Evolutionary conservation across 1,140 invertebrate genomes (phyloP).

Genomic region (Sesamia nonagrioides): DNA sequence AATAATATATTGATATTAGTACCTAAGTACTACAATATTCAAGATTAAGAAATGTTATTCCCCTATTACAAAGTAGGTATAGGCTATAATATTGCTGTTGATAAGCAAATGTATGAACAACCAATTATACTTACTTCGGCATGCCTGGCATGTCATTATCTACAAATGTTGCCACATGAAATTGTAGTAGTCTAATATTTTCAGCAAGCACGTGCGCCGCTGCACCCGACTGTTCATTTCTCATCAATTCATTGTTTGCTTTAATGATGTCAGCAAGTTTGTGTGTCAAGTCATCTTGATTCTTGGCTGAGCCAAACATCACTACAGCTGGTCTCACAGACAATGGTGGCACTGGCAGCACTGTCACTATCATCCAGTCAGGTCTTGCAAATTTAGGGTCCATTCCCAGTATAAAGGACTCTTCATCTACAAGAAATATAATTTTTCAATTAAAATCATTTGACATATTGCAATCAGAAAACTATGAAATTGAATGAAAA

Average conservation of each 20-base stretch:
- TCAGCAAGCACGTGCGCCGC: slow-evolving; percentile 98
- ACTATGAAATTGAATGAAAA: too few relatives aligned
- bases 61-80: too few relatives aligned
- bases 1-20: too few relatives aligned
- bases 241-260: slow-evolving; percentile 98
- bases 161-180: slow-evolving; percentile 98
- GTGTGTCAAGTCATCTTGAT: slow-evolving; percentile 99
- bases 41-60: too few relatives aligned
- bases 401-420: slow-evolving; percentile 98
- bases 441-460: not conserved
- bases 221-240: slow-evolving; percentile 98
- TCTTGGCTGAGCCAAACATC: slow-evolving; percentile 99
- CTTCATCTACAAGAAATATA: slow-evolving; percentile 92
- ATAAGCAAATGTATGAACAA: too few relatives aligned
- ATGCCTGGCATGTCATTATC: slow-evolving; percentile 99
- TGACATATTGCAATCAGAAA: too few relatives aligned
- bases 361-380: slow-evolving; percentile 99
- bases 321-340: slow-evolving; percentile 98
- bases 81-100: too few relatives aligned
- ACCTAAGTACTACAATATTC: too few relatives aligned
- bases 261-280: slow-evolving; percentile 99
- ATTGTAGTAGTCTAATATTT: slow-evolving; percentile 99
- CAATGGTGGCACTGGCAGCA: slow-evolving; percentile 98
- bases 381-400: slow-evolving; percentile 98
- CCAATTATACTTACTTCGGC: slow-evolving; percentile 92